Conservation (phyloP, 2,113 vertebrate species). For the Centropus bengalensis region DNA sequence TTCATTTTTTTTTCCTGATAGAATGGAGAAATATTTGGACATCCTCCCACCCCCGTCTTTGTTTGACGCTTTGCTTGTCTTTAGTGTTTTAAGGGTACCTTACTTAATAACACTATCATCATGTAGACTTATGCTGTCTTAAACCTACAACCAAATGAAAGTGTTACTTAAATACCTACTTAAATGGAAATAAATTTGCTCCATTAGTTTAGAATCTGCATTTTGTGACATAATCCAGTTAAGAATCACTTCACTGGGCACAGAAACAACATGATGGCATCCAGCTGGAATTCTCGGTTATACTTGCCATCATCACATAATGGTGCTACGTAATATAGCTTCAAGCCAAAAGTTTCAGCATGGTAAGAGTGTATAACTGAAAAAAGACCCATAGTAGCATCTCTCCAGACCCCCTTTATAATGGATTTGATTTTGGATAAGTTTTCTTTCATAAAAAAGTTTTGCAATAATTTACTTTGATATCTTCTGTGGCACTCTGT, state of each 20-base stretch:
- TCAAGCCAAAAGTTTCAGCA: neutral
- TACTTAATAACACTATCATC: neutral
- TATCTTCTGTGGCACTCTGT: neutral
- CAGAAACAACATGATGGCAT: neutral
- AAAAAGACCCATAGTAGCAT: neutral
- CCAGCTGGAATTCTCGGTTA: neutral
- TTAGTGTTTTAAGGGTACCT: neutral
- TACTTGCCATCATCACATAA: neutral
- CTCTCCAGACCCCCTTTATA: neutral
- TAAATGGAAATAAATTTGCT: neutral
- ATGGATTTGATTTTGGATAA: neutral
- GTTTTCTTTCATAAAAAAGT: neutral
- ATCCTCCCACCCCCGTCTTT: neutral
- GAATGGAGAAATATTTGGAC: neutral
- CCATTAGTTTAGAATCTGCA: neutral
- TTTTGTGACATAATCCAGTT: neutral
- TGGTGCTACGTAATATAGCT: neutral
- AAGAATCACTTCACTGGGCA: neutral
- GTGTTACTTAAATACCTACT: neutral
- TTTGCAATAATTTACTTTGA: neutral
- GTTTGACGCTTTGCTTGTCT: neutral
- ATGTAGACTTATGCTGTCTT: neutral
- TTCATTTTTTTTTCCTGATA: neutral
- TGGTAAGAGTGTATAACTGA: neutral
- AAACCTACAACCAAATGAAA: neutral